Base-by-base conservation (phyloP, 2,888 invertebrate genomes). In the Tenthredo amoena region DNA sequence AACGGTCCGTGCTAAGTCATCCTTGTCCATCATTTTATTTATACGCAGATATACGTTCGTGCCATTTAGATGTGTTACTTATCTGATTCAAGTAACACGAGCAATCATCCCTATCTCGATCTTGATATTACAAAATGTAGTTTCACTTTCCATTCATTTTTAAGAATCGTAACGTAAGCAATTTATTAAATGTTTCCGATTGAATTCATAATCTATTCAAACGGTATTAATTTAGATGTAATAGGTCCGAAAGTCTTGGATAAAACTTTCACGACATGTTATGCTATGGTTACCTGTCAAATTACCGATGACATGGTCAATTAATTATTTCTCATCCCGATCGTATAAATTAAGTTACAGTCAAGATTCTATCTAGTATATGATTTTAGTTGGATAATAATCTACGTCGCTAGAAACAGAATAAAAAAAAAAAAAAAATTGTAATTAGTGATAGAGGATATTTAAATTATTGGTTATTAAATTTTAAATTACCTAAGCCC, bases 121-220 rank as follows among this genome's bases (percentile, higher is more conserved):
- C 77, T 77, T 55, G 18, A 55, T 18, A 26, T 68, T 55, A n/a
- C 26, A 55, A 77, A 55, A 77, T 55, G 18, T 77, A 77, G 77
- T 77, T 77, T 77, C 77, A 55, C 77, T 77, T 77, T 77, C 43
- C 26, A 31, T 55, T n/a, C 7, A 77, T 55, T 77, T 77, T 77
- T 18, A 55, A 31, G 50, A 77, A 50, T 34, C 55, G 55, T 77
- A 77, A 10, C 18, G 7, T 55, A n/a, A 37, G 77, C 0, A 31
- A 34, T 18, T 26, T 34, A 55, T 55, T 34, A 18, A 77, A 77
- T 74, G 72, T 21, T 74, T 37, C 18, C 31, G 37, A n/a, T 34
- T 71, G 5, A 31, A 37, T 40, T 37, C 62, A 9, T 62, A 12
- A 15, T 76, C 6, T 47, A 21, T 43, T 55, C 50, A 55, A 77